Conservation (phyloP, 1,140 invertebrate species). For the Caenorhabditis inopinata region DNA sequence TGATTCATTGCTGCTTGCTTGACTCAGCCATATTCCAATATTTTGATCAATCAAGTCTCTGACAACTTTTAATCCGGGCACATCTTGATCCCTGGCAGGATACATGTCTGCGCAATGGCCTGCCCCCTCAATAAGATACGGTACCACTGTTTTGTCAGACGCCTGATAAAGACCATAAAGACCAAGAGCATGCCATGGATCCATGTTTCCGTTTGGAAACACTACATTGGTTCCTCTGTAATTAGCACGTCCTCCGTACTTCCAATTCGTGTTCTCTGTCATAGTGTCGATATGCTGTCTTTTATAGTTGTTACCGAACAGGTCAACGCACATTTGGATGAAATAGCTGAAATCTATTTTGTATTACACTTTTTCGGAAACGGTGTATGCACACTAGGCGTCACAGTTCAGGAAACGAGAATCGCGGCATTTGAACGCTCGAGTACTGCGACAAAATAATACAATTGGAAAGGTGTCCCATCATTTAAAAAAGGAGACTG, state of each 20-base stretch:
- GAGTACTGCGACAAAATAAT: too few relatives aligned
- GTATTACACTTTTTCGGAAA: neutral
- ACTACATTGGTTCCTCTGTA: slow-evolving; percentile 78
- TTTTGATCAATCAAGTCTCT: neutral
- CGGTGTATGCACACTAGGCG: too few relatives aligned
- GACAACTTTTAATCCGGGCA: slow-evolving; percentile 10
- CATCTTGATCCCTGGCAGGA: neutral
- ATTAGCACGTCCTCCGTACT: neutral
- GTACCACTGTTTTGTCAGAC: slow-evolving; percentile 59
- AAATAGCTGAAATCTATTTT: neutral
- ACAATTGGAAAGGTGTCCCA: too few relatives aligned
- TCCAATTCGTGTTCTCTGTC: neutral
- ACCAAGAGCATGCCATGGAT: slow-evolving; percentile 86
- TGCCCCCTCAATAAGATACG: slow-evolving; percentile 57
- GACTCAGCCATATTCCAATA: too few relatives aligned
- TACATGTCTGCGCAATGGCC: slow-evolving; percentile 47
- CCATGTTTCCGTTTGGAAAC: slow-evolving; percentile 84
- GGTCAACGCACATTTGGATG: neutral
- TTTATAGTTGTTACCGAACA: neutral
- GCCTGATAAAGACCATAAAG: slow-evolving; percentile 67
- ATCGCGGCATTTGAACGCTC: too few relatives aligned
- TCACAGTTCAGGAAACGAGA: too few relatives aligned
- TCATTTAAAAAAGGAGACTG: too few relatives aligned
- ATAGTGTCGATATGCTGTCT: neutral
- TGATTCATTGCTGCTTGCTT: too few relatives aligned